A percentile compares a stretch with the other conserved stretches of the same genome.
Conservation (phyloP, 2,797 vertebrate species). For the Babyrousa celebensis region DNA sequence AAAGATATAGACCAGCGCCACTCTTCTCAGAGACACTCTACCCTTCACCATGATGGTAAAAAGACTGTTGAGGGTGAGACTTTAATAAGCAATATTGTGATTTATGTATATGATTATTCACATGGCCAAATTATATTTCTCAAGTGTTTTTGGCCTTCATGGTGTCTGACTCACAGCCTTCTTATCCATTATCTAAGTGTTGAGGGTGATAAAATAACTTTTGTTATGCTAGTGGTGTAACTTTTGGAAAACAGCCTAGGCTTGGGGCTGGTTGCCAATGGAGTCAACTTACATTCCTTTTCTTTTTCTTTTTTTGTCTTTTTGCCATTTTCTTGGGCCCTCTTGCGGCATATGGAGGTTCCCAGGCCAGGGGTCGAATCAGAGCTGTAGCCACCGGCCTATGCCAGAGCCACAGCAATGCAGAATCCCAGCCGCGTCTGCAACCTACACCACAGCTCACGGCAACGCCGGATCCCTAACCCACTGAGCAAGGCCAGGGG, state of each 20-base stretch:
- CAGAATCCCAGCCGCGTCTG: too few species aligned
- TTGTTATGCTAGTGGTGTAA: background rate
- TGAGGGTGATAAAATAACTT: background rate
- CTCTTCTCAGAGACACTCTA: background rate
- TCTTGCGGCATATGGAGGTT: too few species aligned
- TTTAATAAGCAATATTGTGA: background rate
- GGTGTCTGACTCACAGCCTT: background rate
- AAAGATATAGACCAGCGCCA: background rate
- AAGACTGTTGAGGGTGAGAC: background rate
- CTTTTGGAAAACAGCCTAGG: background rate
- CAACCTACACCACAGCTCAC: too few species aligned
- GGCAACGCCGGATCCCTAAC: too few species aligned
- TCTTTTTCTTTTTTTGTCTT: too few species aligned
- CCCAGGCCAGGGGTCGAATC: too few species aligned
- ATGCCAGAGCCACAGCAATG: too few species aligned
- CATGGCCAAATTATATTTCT: background rate
- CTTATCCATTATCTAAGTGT: background rate
- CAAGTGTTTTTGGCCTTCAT: background rate
- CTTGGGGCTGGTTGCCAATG: background rate
- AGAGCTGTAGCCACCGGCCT: too few species aligned
- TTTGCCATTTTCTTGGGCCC: too few species aligned
- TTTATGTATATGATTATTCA: background rate
- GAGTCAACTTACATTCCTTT: background rate
- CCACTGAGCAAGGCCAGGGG: too few species aligned
- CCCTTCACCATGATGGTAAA: background rate